Base-by-base conservation (phyloP, 1,140 invertebrate species). In the Leptinotarsa lineolata region DNA sequence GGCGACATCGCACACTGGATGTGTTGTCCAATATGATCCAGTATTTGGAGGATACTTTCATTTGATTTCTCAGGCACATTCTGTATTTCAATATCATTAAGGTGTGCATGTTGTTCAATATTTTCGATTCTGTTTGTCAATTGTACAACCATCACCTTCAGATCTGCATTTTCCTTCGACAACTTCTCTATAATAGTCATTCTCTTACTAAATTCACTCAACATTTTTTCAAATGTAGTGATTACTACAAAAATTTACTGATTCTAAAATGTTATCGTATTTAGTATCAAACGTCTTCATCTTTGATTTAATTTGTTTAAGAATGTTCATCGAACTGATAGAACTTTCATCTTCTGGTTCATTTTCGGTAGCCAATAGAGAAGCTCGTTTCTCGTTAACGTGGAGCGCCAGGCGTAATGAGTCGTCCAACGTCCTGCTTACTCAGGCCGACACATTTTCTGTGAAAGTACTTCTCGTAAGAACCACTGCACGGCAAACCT, bases 1-100 rank as follows among this genome's bases (percentile, higher is more conserved):
- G 20, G 21, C 60, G 60, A 63, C 13, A 63, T 63, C 21, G 60
- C 60, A 20, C 21, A 63, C 18, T 63, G 60, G 11, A 63, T 63
- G 20, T 63, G 60, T 63, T 63, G 18, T n/a, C 21, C 60, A 63
- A n/a, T 63, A 63, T 63, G 18, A 63, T 63, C 60, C 4, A 63
- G 60, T 63, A 22, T 63, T 22, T 22, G 20, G 20, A 63, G 60
- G 21, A n/a, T 63, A 2, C 20, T 63, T 3, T 63, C 2, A 22
- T 63, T 63, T 16, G 60, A 22, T 63, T 63, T 63, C 11, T 63
- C 60, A 63, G 60, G 60, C 60, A 63, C 60, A 63, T n/a, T n/a
- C 60, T 63, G 60, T 15, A 63, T 63, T 63, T 63, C 20, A 63
- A 63, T 22, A 21, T 63, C 6, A 63, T 22, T 63, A 2, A 22